Evolutionary conservation across 2,797 vertebrate species (phyloP).

Genomic region (Discoglossus pictus): DNA sequence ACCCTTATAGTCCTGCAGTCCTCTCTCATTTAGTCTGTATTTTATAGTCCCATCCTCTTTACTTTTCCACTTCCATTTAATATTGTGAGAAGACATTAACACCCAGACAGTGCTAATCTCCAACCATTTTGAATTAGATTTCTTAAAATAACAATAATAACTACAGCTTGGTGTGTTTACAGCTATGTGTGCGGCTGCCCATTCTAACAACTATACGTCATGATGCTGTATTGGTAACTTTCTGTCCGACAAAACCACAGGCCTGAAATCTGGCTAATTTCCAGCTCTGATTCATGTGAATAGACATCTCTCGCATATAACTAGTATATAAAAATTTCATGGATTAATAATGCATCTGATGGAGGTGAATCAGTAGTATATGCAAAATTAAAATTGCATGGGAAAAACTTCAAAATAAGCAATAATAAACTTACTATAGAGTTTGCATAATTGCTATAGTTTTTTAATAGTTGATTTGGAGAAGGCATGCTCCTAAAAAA

Average conservation of each 20-base stretch:
- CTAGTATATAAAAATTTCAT: no score
- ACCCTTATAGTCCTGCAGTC: no score
- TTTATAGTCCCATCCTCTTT: no score
- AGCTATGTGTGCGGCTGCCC: conserved; percentile 16
- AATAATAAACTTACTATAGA: no score
- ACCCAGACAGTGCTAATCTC: conserved; percentile 28
- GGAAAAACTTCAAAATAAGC: no score
- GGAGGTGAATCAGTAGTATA: no score
- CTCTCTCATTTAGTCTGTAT: no score
- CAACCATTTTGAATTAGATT: neutral
- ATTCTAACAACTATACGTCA: conserved; percentile 14
- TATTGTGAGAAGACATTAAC: conserved; percentile 24
- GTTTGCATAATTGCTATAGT: no score
- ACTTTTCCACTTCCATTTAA: conserved; percentile 19
- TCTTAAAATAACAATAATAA: neutral
- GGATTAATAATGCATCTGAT: no score
- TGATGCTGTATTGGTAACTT: conserved; percentile 3
- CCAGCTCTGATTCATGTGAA: conserved; percentile 16
- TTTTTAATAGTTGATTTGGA: no score
- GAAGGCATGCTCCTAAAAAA: no score
- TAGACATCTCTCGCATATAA: neutral
- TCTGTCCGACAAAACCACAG: conserved; percentile 18
- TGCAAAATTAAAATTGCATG: no score
- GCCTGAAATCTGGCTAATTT: conserved; percentile 8
- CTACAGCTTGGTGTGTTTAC: conserved; percentile 13